phyloP scores from a whole-genome alignment of 1,140 invertebrate species.

The Papilio polytes region DNA sequence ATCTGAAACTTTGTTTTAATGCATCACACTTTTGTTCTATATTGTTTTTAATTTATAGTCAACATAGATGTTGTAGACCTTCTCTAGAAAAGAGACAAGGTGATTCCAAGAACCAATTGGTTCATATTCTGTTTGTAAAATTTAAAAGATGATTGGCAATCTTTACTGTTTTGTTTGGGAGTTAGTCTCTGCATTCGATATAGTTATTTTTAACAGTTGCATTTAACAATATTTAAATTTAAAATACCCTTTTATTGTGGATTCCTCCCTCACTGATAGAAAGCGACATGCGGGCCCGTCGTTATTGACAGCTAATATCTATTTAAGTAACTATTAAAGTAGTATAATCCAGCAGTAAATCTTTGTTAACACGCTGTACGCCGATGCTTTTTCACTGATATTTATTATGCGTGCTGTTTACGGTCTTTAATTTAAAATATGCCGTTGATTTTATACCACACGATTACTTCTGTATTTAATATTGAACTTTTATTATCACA shows the following conservation, averaged over 20 bases:
- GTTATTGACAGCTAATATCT: constrained; percentile 74
- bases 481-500: too few relatives aligned
- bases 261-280: constrained; percentile 35
- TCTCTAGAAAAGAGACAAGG: neutral
- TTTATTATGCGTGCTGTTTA: constrained; percentile 75
- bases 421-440: constrained; percentile 56
- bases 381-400: constrained; percentile 64
- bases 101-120: too few relatives aligned
- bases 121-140: too few relatives aligned
- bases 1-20: constrained; percentile 14
- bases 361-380: constrained; percentile 68
- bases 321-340: constrained; percentile 67
- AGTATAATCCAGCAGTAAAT: constrained; percentile 68
- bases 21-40: constrained; percentile 9
- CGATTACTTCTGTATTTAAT: constrained; percentile 24
- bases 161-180: neutral
- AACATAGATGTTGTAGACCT: neutral
- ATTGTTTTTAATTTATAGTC: neutral
- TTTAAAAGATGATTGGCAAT: too few relatives aligned
- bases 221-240: constrained; percentile 49
- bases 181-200: neutral
- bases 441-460: constrained; percentile 50
- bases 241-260: constrained; percentile 43
- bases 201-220: neutral
- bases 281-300: constrained; percentile 60